phyloP scores from a whole-genome alignment of 2,797 vertebrate genomes.

The Serranus cabrilla region DNA sequence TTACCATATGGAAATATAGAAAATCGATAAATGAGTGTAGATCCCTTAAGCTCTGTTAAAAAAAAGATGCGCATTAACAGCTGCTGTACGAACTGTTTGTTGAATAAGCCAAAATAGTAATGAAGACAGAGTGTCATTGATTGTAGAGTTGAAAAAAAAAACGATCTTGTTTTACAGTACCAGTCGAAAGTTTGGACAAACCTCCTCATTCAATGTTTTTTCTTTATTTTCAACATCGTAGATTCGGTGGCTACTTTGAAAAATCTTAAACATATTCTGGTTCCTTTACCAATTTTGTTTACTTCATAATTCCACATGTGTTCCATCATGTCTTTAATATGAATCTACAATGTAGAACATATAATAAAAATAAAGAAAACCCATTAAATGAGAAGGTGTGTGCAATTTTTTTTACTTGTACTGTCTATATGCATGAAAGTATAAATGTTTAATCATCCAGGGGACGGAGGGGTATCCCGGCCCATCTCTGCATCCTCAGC shows the following conservation, averaged over 20 bases:
- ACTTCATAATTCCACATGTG: too few relatives aligned
- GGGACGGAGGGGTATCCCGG: conserved; percentile 13
- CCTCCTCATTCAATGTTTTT: too few relatives aligned
- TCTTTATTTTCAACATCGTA: too few relatives aligned
- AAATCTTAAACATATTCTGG: too few relatives aligned
- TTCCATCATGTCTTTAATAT: too few relatives aligned
- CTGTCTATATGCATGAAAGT: not conserved
- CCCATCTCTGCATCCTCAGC: not conserved
- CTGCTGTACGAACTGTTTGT: not conserved
- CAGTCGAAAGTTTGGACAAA: too few relatives aligned
- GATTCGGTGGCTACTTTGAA: too few relatives aligned
- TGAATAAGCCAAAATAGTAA: not conserved
- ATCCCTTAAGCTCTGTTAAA: not conserved
- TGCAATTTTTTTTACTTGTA: not conserved
- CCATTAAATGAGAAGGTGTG: not conserved
- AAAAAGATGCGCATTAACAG: not conserved
- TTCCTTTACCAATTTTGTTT: too few relatives aligned
- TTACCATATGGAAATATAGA: not conserved
- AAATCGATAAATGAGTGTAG: not conserved
- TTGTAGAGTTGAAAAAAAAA: not conserved
- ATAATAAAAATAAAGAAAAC: too few relatives aligned
- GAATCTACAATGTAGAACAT: too few relatives aligned
- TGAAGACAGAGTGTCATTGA: not conserved
- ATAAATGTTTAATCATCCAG: not conserved
- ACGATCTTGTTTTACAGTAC: too few relatives aligned